Conservation (phyloP, 1,140 invertebrate genomes). For the Sycophila sp. region DNA sequence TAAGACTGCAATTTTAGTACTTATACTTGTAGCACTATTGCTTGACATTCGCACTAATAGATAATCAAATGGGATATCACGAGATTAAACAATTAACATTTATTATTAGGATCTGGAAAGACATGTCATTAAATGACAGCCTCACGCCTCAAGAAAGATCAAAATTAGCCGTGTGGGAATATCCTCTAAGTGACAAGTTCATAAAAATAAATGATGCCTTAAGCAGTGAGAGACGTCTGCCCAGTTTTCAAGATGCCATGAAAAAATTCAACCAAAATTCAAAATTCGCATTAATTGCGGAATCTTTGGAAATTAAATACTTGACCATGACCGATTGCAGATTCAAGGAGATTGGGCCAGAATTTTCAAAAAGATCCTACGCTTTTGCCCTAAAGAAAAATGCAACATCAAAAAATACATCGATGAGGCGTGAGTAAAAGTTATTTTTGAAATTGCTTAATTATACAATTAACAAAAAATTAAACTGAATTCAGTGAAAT, state of each 20-base stretch:
- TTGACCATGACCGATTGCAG: conserved; percentile 88
- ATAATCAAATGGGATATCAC: no score
- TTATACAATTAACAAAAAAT: not conserved
- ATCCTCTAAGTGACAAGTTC: conserved; percentile 97
- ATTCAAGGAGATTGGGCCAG: conserved; percentile 89
- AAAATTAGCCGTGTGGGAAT: conserved; percentile 97
- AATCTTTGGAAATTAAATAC: conserved; percentile 93
- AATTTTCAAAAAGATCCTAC: conserved; percentile 96
- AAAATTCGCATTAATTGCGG: conserved; percentile 93
- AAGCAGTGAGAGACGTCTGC: conserved; percentile 86
- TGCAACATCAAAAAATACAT: no score
- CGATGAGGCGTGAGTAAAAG: no score
- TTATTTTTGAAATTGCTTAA: not conserved
- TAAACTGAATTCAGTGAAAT: no score
- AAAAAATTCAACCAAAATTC: conserved; percentile 73
- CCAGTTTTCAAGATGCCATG: conserved; percentile 79
- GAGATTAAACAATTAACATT: no score
- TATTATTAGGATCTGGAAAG: conserved; percentile 89
- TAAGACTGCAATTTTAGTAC: no score
- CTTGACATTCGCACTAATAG: no score
- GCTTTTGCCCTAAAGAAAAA: conserved; percentile 96
- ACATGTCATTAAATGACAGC: conserved; percentile 95
- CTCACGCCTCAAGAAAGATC: conserved; percentile 87
- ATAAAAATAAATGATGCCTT: conserved; percentile 98
- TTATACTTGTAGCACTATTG: no score